Conservation (phyloP, 2,888 invertebrate species). For the Mechanitis messenoides region DNA sequence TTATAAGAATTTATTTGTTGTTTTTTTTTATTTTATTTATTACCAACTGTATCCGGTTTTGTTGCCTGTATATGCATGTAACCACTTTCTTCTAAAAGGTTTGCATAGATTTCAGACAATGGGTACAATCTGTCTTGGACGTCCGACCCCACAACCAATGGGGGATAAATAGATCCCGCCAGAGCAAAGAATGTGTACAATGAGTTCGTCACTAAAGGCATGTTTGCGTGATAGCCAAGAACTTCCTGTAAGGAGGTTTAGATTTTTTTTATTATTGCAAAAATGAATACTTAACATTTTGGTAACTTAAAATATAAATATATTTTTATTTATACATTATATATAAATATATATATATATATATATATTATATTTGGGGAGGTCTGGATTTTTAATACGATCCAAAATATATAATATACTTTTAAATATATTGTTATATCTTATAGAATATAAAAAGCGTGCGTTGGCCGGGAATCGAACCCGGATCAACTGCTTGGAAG, state of each 20-base stretch:
- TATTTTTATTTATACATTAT: no score
- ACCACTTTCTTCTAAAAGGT: constrained; percentile 42
- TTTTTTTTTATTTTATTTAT: constrained; percentile 25
- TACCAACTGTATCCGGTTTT: constrained; percentile 90
- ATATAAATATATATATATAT: no score
- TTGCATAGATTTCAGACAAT: constrained; percentile 30
- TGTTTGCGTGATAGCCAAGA: constrained; percentile 78
- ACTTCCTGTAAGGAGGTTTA: constrained; percentile 49
- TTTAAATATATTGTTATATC: neutral
- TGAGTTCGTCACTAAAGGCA: constrained; percentile 60
- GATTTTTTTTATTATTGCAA: neutral
- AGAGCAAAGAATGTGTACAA: constrained; percentile 46
- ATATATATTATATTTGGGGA: no score
- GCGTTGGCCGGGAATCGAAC: constrained; percentile 55
- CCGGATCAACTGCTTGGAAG: constrained; percentile 61
- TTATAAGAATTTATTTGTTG: neutral
- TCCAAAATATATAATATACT: neutral
- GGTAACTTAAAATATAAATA: no score
- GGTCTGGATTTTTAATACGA: neutral
- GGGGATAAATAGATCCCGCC: constrained; percentile 75
- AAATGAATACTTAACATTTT: no score
- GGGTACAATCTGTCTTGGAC: constrained; percentile 52
- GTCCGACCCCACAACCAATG: constrained; percentile 66
- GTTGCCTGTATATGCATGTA: constrained; percentile 85
- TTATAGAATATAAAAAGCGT: constrained; percentile 29